Conservation (phyloP, 2,888 invertebrate species). For the Tenthredo notha region DNA sequence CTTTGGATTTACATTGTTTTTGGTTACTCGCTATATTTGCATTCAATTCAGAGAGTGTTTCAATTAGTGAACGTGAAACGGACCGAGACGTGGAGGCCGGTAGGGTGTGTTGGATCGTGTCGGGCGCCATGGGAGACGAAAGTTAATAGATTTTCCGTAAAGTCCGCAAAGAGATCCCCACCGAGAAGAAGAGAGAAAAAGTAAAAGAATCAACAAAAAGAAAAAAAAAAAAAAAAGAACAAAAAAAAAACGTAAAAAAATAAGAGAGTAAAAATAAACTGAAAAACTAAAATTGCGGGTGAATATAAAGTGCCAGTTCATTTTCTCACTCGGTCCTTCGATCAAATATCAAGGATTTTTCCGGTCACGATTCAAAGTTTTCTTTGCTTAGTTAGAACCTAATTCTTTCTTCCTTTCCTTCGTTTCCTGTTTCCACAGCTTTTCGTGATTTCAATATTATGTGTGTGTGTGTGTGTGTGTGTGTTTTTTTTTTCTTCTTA, state of each 20-base stretch:
- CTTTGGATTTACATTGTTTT: slow-evolving; percentile 12
- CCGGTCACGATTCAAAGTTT: not conserved
- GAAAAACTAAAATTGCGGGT: not conserved
- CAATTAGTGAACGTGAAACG: slow-evolving; percentile 42
- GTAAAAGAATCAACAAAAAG: not conserved
- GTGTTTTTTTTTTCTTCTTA: not conserved
- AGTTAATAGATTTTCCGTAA: slow-evolving; percentile 31
- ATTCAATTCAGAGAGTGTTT: slow-evolving; percentile 34
- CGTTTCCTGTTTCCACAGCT: not conserved
- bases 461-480: too few species aligned
- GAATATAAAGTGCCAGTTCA: slow-evolving; percentile 14
- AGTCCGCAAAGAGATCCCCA: not conserved
- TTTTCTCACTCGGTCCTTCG: not conserved
- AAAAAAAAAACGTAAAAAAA: not conserved
- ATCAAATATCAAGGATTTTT: slow-evolving; percentile 28
- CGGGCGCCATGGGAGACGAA: slow-evolving; percentile 14
- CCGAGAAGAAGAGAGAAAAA: not conserved
- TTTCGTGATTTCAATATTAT: not conserved
- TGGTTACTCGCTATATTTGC: slow-evolving; percentile 30
- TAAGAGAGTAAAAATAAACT: not conserved
- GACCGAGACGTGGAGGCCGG: slow-evolving; percentile 5
- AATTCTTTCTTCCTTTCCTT: not conserved
- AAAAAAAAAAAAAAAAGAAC: not conserved
- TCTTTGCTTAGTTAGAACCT: not conserved
- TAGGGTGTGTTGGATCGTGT: not conserved